Conservation (phyloP, 2,113 vertebrate species). For the Scalopus aquaticus region DNA sequence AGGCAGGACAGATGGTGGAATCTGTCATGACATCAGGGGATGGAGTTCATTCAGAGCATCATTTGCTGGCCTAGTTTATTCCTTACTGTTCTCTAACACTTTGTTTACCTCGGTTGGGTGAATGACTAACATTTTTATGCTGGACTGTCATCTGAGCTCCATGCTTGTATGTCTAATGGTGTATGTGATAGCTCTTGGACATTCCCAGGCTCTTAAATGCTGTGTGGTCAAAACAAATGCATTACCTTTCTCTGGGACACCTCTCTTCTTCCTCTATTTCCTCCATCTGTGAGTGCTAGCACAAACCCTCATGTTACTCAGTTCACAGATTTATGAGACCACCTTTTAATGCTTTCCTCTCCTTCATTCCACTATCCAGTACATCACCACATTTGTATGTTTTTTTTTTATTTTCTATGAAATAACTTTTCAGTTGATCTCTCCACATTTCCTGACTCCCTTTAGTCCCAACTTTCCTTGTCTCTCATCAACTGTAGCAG, state of each 20-base stretch:
- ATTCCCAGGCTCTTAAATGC: background rate
- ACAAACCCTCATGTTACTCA: background rate
- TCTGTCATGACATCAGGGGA: no score
- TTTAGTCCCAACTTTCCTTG: background rate
- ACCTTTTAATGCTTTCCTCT: background rate
- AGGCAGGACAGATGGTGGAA: no score
- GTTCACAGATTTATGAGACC: background rate
- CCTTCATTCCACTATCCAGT: background rate
- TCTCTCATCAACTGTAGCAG: background rate
- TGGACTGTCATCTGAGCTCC: background rate
- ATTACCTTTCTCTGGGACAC: background rate
- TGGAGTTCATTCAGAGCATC: no score
- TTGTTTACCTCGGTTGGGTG: background rate
- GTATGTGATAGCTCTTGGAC: background rate
- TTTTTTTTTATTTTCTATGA: background rate
- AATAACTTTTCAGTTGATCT: background rate
- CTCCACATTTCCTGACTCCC: background rate
- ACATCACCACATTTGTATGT: background rate
- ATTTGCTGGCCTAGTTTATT: no score
- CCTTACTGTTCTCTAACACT: background rate
- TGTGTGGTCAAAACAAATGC: background rate
- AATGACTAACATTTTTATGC: background rate
- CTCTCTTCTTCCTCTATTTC: background rate
- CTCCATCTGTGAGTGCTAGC: background rate
- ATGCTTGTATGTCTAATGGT: background rate